A percentile compares a stretch with the other conserved stretches of the same genome.
phyloP scores from a whole-genome alignment of 2,113 vertebrate genomes.

The Heterotis niloticus region DNA sequence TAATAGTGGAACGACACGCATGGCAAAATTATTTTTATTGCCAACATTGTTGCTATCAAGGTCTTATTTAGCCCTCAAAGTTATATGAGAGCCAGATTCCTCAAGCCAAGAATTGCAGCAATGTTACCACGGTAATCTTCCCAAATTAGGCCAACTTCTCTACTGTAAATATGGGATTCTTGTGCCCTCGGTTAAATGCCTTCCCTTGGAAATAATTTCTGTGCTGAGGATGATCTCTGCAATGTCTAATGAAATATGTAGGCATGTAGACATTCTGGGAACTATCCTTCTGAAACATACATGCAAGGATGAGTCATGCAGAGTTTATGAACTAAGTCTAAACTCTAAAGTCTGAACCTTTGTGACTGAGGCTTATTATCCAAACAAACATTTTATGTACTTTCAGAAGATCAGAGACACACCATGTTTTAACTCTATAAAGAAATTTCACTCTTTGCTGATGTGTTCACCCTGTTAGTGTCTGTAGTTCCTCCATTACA shows the following conservation, averaged over 20 bases:
- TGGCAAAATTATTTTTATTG: constrained; percentile 14
- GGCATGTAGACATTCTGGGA: too few species aligned
- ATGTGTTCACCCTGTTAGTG: too few species aligned
- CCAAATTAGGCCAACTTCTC: constrained; percentile 74
- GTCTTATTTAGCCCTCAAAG: constrained; percentile 45
- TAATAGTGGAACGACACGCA: constrained; percentile 26
- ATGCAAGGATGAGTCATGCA: too few species aligned
- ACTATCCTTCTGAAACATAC: too few species aligned
- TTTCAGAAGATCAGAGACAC: too few species aligned
- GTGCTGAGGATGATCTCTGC: background rate
- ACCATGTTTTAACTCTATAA: too few species aligned
- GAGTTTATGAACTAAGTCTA: too few species aligned
- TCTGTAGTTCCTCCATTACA: too few species aligned
- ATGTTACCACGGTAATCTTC: constrained; percentile 70
- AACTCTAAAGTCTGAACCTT: too few species aligned
- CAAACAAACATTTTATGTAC: too few species aligned
- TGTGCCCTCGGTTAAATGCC: constrained; percentile 45
- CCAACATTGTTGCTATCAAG: background rate
- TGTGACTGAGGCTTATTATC: too few species aligned
- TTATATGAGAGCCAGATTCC: constrained; percentile 29
- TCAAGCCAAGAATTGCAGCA: constrained; percentile 62
- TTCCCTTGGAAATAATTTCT: constrained; percentile 28
- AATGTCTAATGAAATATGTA: background rate
- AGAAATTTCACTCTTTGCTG: too few species aligned
- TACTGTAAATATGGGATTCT: constrained; percentile 43